Evolutionary conservation across 2,113 vertebrate genomes (phyloP).

Genomic region (Ondatra zibethicus): DNA sequence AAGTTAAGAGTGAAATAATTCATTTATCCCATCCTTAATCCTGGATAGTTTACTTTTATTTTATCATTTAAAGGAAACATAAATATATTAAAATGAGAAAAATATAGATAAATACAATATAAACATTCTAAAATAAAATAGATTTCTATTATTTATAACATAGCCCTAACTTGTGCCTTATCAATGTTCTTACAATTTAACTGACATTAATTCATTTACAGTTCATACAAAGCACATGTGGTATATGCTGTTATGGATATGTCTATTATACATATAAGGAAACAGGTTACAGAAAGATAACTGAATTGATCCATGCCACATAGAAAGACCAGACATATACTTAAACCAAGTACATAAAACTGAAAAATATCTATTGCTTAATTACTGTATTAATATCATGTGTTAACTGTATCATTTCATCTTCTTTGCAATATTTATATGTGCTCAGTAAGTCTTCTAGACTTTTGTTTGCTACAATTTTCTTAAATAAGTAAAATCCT

Average conservation of each 20-base stretch:
- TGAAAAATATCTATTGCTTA: slow-evolving; percentile 30
- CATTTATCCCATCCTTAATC: background rate
- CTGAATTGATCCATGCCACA: background rate
- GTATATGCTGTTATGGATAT: background rate
- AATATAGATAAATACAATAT: background rate
- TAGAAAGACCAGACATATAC: slow-evolving; percentile 14
- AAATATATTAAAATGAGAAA: background rate
- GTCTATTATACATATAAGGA: background rate
- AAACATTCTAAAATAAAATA: background rate
- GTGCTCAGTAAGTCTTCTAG: background rate
- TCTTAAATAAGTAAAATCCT: background rate
- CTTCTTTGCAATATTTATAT: background rate
- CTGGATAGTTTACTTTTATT: background rate
- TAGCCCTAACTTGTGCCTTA: background rate
- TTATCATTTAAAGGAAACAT: background rate
- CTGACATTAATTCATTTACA: slow-evolving; percentile 37
- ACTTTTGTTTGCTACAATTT: background rate
- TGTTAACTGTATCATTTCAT: slow-evolving; percentile 4
- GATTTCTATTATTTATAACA: background rate
- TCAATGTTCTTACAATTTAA: background rate
- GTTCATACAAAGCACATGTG: background rate
- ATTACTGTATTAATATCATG: background rate
- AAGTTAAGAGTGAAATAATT: slow-evolving; percentile 14
- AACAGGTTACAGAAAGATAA: slow-evolving; percentile 8
- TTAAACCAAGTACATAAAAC: slow-evolving; percentile 2